Percentiles rank a stretch among this genome's conserved stretches.
Conservation (phyloP, 2,888 invertebrate genomes). For the Drosophila melanocephala region DNA sequence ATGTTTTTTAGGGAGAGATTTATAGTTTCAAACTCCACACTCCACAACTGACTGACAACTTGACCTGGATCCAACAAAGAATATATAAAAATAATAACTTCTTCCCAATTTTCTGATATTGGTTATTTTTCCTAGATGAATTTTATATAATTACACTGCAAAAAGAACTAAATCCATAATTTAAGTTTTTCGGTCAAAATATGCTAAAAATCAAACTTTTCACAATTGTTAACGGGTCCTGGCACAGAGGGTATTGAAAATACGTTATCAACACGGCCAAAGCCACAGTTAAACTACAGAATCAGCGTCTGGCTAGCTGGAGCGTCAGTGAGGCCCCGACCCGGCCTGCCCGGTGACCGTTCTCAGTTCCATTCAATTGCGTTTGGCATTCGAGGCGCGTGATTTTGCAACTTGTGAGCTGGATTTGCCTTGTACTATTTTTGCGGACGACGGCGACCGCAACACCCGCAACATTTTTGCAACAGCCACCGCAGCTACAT, state of each 20-base stretch:
- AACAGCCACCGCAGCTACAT: conserved; percentile 69
- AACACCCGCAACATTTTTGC: conserved; percentile 59
- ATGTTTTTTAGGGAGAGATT: neutral
- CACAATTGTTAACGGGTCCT: neutral
- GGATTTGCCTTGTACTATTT: conserved; percentile 72
- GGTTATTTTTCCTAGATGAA: neutral
- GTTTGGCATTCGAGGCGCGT: conserved; percentile 71
- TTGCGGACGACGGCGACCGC: conserved; percentile 40
- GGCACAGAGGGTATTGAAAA: conserved; percentile 3
- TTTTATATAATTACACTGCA: neutral
- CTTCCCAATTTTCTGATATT: neutral
- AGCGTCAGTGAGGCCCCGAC: conserved; percentile 6
- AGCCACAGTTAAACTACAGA: conserved; percentile 16
- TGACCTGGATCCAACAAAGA: neutral
- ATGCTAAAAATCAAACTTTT: neutral
- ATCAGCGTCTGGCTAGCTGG: conserved; percentile 13
- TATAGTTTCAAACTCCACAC: neutral
- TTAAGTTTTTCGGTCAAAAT: neutral
- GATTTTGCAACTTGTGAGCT: conserved; percentile 77
- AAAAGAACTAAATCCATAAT: neutral
- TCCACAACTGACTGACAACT: neutral
- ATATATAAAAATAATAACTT: neutral
- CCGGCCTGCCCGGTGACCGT: neutral
- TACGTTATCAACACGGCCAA: neutral
- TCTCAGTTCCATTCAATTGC: conserved; percentile 70